Percentiles rank a stretch among this genome's conserved stretches.
phyloP scores from a whole-genome alignment of 2,113 vertebrate genomes.

The Cercocebus atys region DNA sequence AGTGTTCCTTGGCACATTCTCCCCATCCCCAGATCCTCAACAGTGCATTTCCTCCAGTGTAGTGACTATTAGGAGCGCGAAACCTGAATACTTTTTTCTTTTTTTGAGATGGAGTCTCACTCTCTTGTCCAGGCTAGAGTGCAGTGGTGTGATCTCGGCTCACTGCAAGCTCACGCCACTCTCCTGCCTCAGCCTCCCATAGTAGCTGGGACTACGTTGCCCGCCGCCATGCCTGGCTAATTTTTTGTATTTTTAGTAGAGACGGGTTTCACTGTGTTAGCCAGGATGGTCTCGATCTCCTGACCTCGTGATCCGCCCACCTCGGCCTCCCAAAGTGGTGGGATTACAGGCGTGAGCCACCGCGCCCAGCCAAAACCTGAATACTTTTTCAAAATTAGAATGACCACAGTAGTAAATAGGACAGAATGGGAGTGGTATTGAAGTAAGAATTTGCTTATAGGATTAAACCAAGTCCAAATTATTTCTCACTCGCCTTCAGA shows the following conservation, averaged over 20 bases:
- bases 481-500: neutral
- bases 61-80: neutral
- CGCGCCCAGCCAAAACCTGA: neutral
- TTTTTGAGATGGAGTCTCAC: too few relatives aligned
- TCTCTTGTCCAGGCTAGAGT: too few relatives aligned
- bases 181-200: too few relatives aligned
- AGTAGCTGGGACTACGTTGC: too few relatives aligned
- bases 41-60: neutral
- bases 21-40: neutral
- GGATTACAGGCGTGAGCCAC: too few relatives aligned
- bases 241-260: too few relatives aligned
- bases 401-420: neutral
- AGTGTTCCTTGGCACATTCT: neutral
- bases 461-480: neutral
- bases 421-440: neutral
- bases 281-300: too few relatives aligned
- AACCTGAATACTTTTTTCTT: neutral
- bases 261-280: too few relatives aligned
- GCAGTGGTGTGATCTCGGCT: too few relatives aligned
- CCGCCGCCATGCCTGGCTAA: fast-evolving
- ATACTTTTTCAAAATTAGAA: neutral
- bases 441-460: neutral
- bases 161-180: too few relatives aligned
- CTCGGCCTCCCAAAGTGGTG: too few relatives aligned
- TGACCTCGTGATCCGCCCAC: too few relatives aligned